Conservation (phyloP, 1,140 invertebrate species). For the Brachionus paranguensis region DNA sequence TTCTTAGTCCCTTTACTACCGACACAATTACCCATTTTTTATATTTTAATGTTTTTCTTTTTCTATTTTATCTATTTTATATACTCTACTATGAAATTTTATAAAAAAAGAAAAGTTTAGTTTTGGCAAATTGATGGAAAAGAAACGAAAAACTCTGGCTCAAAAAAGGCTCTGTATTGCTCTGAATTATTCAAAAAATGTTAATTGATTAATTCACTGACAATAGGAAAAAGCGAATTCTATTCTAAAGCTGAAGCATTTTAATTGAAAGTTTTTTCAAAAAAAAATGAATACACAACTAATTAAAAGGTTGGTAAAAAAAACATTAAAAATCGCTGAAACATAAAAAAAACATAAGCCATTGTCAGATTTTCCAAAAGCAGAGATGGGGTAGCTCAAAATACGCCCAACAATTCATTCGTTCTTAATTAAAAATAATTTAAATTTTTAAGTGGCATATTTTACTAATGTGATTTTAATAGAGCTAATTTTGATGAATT, state of each 20-base stretch:
- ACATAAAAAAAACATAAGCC: slow-evolving; percentile 17
- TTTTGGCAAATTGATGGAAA: slow-evolving; percentile 8
- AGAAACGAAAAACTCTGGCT: not conserved
- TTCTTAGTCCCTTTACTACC: slow-evolving; percentile 24
- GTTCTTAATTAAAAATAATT: not conserved
- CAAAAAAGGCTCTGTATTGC: not conserved
- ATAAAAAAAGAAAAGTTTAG: not conserved
- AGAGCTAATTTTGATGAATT: not conserved
- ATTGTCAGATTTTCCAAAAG: not conserved
- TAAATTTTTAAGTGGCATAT: not conserved
- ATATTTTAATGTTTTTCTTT: slow-evolving; percentile 1
- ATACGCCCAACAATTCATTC: not conserved
- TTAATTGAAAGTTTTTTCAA: slow-evolving; percentile 3
- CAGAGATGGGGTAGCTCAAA: not conserved
- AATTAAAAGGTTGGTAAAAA: slow-evolving; percentile 3
- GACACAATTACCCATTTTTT: slow-evolving; percentile 39
- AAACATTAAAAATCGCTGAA: slow-evolving; percentile 15
- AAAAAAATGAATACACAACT: slow-evolving; percentile 20
- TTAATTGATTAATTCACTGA: slow-evolving; percentile 12
- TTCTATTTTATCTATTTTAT: not conserved
- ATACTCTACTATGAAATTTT: not conserved
- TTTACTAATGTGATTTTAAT: not conserved
- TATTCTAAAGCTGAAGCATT: slow-evolving; percentile 7
- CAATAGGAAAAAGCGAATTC: not conserved
- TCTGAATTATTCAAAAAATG: slow-evolving; percentile 22